Evolutionary conservation across 2,888 invertebrate genomes (phyloP).

Genomic region (Folsomia candida): DNA sequence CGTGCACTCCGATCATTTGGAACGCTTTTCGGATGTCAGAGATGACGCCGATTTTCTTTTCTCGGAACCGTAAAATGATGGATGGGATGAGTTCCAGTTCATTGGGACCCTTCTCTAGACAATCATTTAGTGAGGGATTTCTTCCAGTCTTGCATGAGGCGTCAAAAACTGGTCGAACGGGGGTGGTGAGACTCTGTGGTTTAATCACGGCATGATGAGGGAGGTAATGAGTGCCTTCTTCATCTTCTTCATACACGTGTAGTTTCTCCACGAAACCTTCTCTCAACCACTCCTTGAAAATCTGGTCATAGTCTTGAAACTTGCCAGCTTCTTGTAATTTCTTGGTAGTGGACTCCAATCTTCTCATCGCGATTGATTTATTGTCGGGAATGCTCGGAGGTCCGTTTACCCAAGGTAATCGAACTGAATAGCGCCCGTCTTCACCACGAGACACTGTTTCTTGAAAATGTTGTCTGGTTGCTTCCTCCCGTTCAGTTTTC

Average conservation of each 20-base stretch:
- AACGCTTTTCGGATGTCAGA: slow-evolving; percentile 52
- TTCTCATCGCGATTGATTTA: slow-evolving; percentile 9
- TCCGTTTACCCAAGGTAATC: slow-evolving; percentile 25
- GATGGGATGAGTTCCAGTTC: slow-evolving; percentile 34
- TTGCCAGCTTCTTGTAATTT: slow-evolving; percentile 4
- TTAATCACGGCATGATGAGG: too few species aligned
- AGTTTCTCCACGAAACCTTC: slow-evolving; percentile 50
- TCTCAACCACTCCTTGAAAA: slow-evolving; percentile 26
- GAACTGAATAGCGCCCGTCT: slow-evolving; percentile 25
- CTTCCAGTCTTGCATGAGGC: too few species aligned
- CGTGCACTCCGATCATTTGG: slow-evolving; percentile 49
- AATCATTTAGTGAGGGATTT: too few species aligned
- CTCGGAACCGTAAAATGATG: slow-evolving; percentile 27
- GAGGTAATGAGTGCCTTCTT: slow-evolving; percentile 1
- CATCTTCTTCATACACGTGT: slow-evolving; percentile 33
- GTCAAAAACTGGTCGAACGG: slow-evolving; percentile 43
- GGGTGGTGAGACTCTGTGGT: slow-evolving; percentile 35
- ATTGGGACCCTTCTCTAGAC: slow-evolving; percentile 42
- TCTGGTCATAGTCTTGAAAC: slow-evolving; percentile 17
- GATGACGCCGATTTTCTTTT: too few species aligned
- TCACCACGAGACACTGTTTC: slow-evolving; percentile 7
- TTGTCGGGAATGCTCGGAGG: slow-evolving; percentile 14
- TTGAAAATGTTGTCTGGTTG: slow-evolving; percentile 15
- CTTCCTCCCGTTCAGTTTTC: slow-evolving; percentile 8
- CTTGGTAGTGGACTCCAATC: slow-evolving; percentile 12